Evolutionary conservation across 2,888 invertebrate genomes (phyloP), one percentile per base, ranked within the genome.

Genomic region (Lordiphosa andalusiaca): DNA sequence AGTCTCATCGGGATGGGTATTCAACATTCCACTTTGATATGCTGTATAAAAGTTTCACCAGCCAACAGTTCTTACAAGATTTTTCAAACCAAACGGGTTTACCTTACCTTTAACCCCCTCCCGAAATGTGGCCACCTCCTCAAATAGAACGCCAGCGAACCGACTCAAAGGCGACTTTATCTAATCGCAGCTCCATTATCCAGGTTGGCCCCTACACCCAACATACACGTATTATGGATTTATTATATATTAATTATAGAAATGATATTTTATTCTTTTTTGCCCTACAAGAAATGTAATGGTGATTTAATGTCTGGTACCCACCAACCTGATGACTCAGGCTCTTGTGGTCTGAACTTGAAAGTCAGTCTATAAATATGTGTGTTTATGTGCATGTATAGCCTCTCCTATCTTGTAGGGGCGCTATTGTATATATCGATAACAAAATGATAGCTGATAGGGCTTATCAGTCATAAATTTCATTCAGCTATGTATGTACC

Each of bases 361-460:
- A 76, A 69, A 51, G 59, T 50, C 39, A 47, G 38, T 38, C 13
- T 40, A 33, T 41, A 23, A n/a, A n/a, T 56, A 35, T 42, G 6
- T 44, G 21, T 41, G 6, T 7, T 25, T 5, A 23, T 9, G 10
- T 36, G 7, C 19, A 12, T 39, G 30, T 50, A 44, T 53, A 42
- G 25, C 9, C 16, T 16, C n/a, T 35, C 35, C 16, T 48, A 38
- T 40, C 19, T 53, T 40, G 10, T 5, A 21, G 9, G 13, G 10
- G 5, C 33, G 16, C 10, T 13, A 35, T 41, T 58, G 36, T 36
- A 41, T 44, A 54, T 64, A 72, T 68, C 72, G 73, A 80, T 78
- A 73, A 64, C 63, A 51, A 49, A 64, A 64, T 78, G 78, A 70
- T 69, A 64, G 40, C 76, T 57, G 70, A 77, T 77, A 78, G 42